These are phyloP conservation scores for Scaptomyza graminum DNA, from an alignment of 1,140 invertebrate genomes.

Conservation along the genomic window DNA sequence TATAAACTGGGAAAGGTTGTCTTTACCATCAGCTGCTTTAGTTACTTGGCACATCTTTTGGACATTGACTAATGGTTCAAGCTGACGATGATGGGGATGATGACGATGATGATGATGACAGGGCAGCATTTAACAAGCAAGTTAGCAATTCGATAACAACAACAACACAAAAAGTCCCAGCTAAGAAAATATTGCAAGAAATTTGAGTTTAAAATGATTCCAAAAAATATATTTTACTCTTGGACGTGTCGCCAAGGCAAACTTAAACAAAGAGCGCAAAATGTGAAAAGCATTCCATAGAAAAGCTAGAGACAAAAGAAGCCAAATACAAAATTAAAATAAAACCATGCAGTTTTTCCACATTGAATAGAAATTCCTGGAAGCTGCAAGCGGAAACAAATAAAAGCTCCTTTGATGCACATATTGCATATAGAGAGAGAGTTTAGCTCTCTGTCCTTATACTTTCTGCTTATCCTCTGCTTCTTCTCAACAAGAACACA, in stretches of 20 bases:
- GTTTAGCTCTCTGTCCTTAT: background rate
- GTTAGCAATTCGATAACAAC: conserved; percentile 59
- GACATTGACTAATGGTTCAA: conserved; percentile 71
- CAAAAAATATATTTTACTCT: too few relatives aligned
- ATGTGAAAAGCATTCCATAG: background rate
- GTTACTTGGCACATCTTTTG: conserved; percentile 40
- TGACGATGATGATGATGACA: conserved; percentile 46
- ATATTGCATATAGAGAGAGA: conserved; percentile 4
- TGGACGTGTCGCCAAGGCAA: too few relatives aligned
- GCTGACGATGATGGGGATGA: conserved; percentile 14
- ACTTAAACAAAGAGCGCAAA: too few relatives aligned
- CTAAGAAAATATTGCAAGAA: too few relatives aligned
- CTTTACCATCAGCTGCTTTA: conserved; percentile 30
- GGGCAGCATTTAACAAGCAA: conserved; percentile 59
- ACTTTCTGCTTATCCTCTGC: background rate
- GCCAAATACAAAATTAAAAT: background rate
- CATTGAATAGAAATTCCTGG: conserved; percentile 26
- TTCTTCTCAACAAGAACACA: background rate
- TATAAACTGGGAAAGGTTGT: too few relatives aligned
- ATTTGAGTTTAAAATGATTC: too few relatives aligned
- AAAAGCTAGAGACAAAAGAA: background rate
- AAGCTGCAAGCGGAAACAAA: background rate
- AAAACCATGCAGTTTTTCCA: conserved; percentile 1
- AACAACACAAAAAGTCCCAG: background rate
- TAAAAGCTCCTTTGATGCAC: conserved; percentile 1